Evolutionary conservation across 2,797 vertebrate species (phyloP).

Genomic region (Lithobates sylvaticus): DNA sequence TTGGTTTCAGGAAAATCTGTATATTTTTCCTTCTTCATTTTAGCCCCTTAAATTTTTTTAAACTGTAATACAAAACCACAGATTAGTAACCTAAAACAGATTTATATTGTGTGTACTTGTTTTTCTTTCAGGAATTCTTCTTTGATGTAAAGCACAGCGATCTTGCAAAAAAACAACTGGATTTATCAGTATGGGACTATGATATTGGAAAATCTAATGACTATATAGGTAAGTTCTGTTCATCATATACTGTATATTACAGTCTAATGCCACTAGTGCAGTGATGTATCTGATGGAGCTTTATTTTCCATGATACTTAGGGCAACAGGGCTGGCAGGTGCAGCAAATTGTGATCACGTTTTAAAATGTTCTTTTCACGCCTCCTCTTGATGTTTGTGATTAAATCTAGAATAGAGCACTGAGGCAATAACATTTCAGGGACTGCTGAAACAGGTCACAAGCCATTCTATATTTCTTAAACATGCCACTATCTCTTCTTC

Average conservation of each 20-base stretch:
- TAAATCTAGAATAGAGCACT: no score
- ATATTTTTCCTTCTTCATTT: not conserved
- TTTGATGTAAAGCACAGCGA: slow-evolving; percentile 96
- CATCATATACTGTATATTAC: not conserved
- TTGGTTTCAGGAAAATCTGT: no score
- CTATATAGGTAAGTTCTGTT: slow-evolving; percentile 86
- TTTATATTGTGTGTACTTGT: not conserved
- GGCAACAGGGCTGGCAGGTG: no score
- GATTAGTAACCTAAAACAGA: not conserved
- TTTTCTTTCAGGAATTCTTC: slow-evolving; percentile 87
- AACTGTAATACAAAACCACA: not conserved
- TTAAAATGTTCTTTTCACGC: no score
- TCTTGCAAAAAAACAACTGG: slow-evolving; percentile 93
- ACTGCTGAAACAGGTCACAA: no score
- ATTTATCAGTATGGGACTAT: slow-evolving; percentile 97
- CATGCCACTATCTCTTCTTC: no score
- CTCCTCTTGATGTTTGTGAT: no score
- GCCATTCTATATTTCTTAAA: no score
- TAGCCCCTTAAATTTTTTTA: not conserved
- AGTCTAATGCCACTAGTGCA: not conserved
- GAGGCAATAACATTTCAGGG: no score
- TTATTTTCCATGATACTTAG: no score
- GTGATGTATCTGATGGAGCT: no score
- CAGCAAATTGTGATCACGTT: no score
- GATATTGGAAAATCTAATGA: slow-evolving; percentile 96